Evolutionary conservation across 2,888 invertebrate species (phyloP), one percentile per base, ranked within the genome.

Genomic region (Netelia melanura): DNA sequence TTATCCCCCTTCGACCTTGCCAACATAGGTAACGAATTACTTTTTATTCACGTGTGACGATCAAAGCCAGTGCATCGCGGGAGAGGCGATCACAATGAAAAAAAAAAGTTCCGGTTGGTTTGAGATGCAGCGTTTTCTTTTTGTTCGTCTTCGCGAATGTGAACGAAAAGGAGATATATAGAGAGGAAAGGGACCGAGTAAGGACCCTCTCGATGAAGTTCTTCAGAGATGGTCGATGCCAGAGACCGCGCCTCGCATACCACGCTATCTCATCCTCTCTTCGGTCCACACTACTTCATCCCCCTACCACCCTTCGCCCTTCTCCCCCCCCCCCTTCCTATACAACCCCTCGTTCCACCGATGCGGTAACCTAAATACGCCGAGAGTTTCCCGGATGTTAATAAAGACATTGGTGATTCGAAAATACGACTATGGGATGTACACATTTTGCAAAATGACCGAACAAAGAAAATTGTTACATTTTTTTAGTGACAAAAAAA

Each of bases 281-380:
- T 75, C 84, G 75, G 64, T 64, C 81, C 65, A 72, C 67, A 64
- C 74, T 52, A 65, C 61, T 58, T 56, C 61, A 61, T 71, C 56
- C 43, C 74, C 61, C 70, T 61, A 14, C 56, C 56, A 17, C 61
- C 68, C 54, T 17, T 9, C 79, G 1, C 10, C 43, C 71, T 23
- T 25, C 17, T 17, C 6, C 67, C 67, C 44, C 71, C 17, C 17
- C 17, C 17, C 17, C 17, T 17, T 17, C 54, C 56, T 58, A 67
- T 25, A 48, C 25, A 48, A 25, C 54, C 71, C 54, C 64, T 67
- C 67, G 61, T 82, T 70, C 54, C 58, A 79, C 54, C 43, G 79
- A 64, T 79, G 77, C 81, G 77, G 84, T 84, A 81, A 84, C 84
- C 84, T 84, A 84, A 81, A 85, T 85, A 81, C 81, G 78, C 70